A percentile compares a stretch with the other conserved stretches of the same genome.
Evolutionary conservation across 2,888 invertebrate genomes (phyloP).

Genomic region (Hoplodrina ambigua): DNA sequence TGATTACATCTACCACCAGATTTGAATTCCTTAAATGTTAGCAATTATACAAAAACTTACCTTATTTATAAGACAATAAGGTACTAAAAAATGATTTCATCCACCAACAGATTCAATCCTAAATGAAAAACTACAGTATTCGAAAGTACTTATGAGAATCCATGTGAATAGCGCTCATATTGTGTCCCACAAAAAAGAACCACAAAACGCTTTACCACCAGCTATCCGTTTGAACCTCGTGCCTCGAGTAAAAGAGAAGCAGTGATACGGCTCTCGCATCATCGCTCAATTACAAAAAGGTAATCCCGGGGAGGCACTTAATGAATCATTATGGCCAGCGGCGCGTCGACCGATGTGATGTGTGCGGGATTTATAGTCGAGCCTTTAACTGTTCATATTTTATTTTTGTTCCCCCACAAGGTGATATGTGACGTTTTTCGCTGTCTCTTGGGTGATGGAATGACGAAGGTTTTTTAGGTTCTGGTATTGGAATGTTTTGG

Average conservation of each 20-base stretch:
- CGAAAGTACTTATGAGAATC: not conserved
- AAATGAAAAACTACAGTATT: constrained; percentile 9
- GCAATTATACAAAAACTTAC: too few species aligned
- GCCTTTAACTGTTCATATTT: constrained; percentile 67
- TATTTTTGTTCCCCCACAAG: constrained; percentile 58
- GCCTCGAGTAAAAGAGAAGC: constrained; percentile 81
- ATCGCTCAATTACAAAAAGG: constrained; percentile 90
- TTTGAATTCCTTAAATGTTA: too few species aligned
- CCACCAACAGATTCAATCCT: not conserved
- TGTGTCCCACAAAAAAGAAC: constrained; percentile 31
- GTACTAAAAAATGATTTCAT: not conserved
- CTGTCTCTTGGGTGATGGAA: constrained; percentile 54
- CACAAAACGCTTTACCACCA: constrained; percentile 47
- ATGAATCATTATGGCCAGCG: constrained; percentile 88
- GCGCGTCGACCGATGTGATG: constrained; percentile 80
- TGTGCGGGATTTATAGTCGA: constrained; percentile 81
- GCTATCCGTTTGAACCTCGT: constrained; percentile 63
- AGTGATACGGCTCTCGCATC: constrained; percentile 87
- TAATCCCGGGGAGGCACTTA: constrained; percentile 89
- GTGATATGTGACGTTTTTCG: constrained; percentile 56
- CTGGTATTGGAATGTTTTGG: not conserved
- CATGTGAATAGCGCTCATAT: constrained; percentile 23
- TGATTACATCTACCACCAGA: not conserved
- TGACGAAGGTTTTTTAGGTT: constrained; percentile 55
- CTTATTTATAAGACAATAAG: too few species aligned